Evolutionary conservation across 2,888 invertebrate genomes (phyloP), one percentile per base, ranked within the genome.

Genomic region (Achlya flavicornis): DNA sequence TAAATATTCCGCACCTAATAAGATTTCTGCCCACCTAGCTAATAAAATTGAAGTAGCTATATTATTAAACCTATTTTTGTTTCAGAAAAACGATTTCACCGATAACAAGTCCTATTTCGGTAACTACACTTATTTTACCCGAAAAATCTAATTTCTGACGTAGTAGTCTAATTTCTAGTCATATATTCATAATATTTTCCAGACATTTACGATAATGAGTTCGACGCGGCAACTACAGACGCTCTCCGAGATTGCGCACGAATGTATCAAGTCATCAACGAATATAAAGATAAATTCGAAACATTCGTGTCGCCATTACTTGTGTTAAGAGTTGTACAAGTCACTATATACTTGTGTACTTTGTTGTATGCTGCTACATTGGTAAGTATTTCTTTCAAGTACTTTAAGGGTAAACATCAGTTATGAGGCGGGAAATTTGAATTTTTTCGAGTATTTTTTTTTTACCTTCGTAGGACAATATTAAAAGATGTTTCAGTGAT

Each of bases 341-440:
- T 91, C 67, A 93, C 92, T 0, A 67, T 93, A 63, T 93, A 91
- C 63, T 75, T 91, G 2, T 93, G 93, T 69, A 90, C 83, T 3
- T 77, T 93, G 63, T 77, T 93, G 53, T 93, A 92, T 69, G 84
- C 89, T 33, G 92, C 91, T 61, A 91, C 91, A 4, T 66, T 85
- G 86, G 92, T 92, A 64, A 77, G 78, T 8, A 1, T 19, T 19
- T 3, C 4, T 46, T 14, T 6, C n/a, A 46, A 35, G 5, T 35
- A 26, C 26, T 26, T n/a, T n/a, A n/a, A n/a, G n/a, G n/a, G n/a
- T n/a, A n/a, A n/a, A n/a, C n/a, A n/a, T n/a, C n/a, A n/a, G n/a
- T n/a, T n/a, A n/a, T n/a, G n/a, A n/a, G n/a, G n/a, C n/a, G n/a
- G n/a, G n/a, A n/a, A n/a, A n/a, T n/a, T n/a, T n/a, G n/a, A n/a